These are phyloP conservation scores for Catostylus mosaicus DNA, from an alignment of 30 jellyfish, hydroid and myxozoan species.

Conservation along the genomic window DNA sequence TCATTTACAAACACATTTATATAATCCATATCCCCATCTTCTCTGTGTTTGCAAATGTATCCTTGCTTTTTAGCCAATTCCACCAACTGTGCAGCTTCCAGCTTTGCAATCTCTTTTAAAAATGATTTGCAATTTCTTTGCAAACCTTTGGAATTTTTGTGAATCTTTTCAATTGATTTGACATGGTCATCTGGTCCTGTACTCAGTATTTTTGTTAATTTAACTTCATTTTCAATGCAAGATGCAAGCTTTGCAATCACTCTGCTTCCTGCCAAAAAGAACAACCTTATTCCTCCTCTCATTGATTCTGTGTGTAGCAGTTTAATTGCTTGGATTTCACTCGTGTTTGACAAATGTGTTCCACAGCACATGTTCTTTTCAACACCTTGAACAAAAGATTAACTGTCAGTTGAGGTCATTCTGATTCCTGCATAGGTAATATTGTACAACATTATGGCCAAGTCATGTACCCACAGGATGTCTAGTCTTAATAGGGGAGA, in stretches of 20 bases:
- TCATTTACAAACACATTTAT: constrained; percentile 64
- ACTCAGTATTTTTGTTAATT: constrained; percentile 77
- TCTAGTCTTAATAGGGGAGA: too few species aligned
- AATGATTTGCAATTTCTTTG: constrained; percentile 56
- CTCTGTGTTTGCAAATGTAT: constrained; percentile 82
- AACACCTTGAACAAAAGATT: constrained; percentile 55
- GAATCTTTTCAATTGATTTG: constrained; percentile 72
- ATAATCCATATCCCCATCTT: constrained; percentile 91
- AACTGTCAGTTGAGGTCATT: neutral
- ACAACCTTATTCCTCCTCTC: constrained; percentile 96
- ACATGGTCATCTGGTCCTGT: constrained; percentile 90
- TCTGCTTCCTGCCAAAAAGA: constrained; percentile 88
- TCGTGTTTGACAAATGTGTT: constrained; percentile 82
- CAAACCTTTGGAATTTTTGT: constrained; percentile 58
- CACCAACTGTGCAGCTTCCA: constrained; percentile 70
- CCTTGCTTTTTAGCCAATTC: constrained; percentile 57
- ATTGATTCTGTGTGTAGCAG: constrained; percentile 89
- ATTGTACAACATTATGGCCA: too few species aligned
- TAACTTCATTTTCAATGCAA: constrained; percentile 79
- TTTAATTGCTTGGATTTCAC: constrained; percentile 89
- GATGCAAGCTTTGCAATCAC: constrained; percentile 63
- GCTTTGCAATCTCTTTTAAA: constrained; percentile 80
- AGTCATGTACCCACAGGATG: too few species aligned
- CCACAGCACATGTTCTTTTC: constrained; percentile 99
- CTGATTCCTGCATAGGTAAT: too few species aligned